Base-by-base conservation (phyloP, 1,140 invertebrate species). In the Lordiphosa clarofinis region DNA sequence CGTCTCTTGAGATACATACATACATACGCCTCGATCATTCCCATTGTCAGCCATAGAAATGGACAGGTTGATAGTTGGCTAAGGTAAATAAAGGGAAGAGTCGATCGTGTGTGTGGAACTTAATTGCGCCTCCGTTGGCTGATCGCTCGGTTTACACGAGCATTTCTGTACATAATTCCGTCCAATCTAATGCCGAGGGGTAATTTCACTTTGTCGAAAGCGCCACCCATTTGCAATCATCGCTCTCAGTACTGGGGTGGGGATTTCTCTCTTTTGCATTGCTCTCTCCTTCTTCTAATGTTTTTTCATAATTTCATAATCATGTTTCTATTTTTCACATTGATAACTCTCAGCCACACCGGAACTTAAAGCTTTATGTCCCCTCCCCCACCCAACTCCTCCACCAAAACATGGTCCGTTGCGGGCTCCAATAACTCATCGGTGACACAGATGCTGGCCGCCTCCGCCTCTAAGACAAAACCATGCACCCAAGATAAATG, bases 251-350 rank as follows among this genome's bases (percentile, higher is more conserved):
- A 12, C 42, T 12, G 15, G 19, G 19, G 19, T 3, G 19, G 19
- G 19, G 19, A 19, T 19, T 19, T 19, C 19, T 65, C 11, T 28
- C 21, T 54, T 6, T 49, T 28, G 5, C 11, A 12, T 38, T 24
- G 21, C 21, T 4, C 21, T 24, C 21, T 24, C 19, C 7, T 1
- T 24, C 7, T 37, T 31, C 24, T 35, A 33, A 28, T 13, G 35
- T 55, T 55, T 73, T 52, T 55, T 56, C 49, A 81, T 75, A 84
- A 84, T 84, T 84, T 86, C 79, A 84, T 84, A 84, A 78, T 78
- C 78, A 58, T 84, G 78, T 84, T 73, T 70, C 79, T 64, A 86
- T 73, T 73, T 78, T 69, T 84, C 73, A 84, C 50, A 63, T 46
- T 63, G 78, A 84, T 84, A 86, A 84, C 57, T 71, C 37, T 71